phyloP scores from a whole-genome alignment of 1,140 invertebrate species.

The Gonatopus flavifemur region DNA sequence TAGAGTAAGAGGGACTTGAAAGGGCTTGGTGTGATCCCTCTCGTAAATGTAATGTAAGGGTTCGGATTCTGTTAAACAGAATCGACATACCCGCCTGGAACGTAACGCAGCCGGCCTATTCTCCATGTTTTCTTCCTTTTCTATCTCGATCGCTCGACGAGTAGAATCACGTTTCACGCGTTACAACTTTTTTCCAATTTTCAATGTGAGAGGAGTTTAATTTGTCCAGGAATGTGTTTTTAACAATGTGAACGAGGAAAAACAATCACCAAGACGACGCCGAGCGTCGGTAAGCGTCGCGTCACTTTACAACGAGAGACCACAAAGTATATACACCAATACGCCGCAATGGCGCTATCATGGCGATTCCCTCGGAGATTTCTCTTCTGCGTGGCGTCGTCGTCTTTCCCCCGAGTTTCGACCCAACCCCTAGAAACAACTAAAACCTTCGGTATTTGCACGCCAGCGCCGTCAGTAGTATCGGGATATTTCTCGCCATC shows the following conservation, averaged over 20 bases:
- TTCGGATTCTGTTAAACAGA: conserved; percentile 65
- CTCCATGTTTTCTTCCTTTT: conserved; percentile 58
- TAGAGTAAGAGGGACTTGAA: conserved; percentile 64
- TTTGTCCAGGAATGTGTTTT: neutral
- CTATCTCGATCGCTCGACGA: too few relatives aligned
- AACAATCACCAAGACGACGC: too few relatives aligned
- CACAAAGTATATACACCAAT: conserved; percentile 41
- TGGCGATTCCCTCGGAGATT: conserved; percentile 45
- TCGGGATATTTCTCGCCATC: too few relatives aligned
- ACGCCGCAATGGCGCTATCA: conserved; percentile 36
- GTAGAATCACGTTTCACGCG: too few relatives aligned
- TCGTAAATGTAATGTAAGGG: conserved; percentile 69
- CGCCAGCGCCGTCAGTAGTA: conserved; percentile 38
- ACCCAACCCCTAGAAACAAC: conserved; percentile 12
- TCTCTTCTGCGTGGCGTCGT: conserved; percentile 35
- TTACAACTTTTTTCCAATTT: too few relatives aligned
- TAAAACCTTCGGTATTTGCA: conserved; percentile 29
- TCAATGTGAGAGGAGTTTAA: neutral
- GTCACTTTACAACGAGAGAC: conserved; percentile 33
- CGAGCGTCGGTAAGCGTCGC: conserved; percentile 55
- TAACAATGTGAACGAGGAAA: too few relatives aligned
- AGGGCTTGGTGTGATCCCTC: conserved; percentile 56
- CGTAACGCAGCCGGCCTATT: conserved; percentile 62
- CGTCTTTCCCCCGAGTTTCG: conserved; percentile 22
- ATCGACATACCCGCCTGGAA: conserved; percentile 69